Evolutionary conservation across 1,140 invertebrate genomes (phyloP), one percentile per base, ranked within the genome.

Genomic region (Cecropterus lyciades): DNA sequence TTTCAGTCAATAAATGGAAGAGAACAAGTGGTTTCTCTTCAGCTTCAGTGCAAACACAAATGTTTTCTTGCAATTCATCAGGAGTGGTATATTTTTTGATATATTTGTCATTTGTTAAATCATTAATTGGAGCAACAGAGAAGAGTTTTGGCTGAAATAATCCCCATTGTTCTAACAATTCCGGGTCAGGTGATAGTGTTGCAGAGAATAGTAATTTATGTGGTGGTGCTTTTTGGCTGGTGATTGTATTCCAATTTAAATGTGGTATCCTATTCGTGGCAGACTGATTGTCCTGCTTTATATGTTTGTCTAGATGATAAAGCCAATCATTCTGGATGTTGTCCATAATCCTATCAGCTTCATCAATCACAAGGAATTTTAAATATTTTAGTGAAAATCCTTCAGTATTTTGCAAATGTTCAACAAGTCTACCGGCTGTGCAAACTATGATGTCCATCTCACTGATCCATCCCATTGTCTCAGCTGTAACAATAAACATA

Each of bases 141-240:
- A 99, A 99, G 0, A 99, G 92, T 85, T 96, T 97, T 0, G 99
- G 99, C 83, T 98, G 95, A 83, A 98, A 99, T 0, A 99, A 92
- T 11, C 96, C 95, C 67, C 99, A 93, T 64, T 96, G 94, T 73
- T 97, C 95, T 17, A 99, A 93, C 84, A 98, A 97, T 91, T 99
- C 98, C 6, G 98, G 98, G 93, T 99, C 98, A 82, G 98, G 97
- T 0, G 98, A 97, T 8, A 99, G 86, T 2, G 99, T 99, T 5
- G 99, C 99, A 9, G 98, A 99, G 82, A 99, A 99, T 8, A 99
- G 91, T 5, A 99, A 91, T 88, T 99, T 99, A 67, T 99, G 98
- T 1, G 98, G 95, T 55, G 94, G 94, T 73, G 87, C 75, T 70
- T 85, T 92, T 45, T 80, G 84, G 53, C 90, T 91, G 71, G 69